A percentile compares a stretch with the other conserved stretches of the same genome.
These are phyloP conservation scores for Lymantria monacha DNA, from an alignment of 2,888 invertebrate species.

Conservation along the genomic window DNA sequence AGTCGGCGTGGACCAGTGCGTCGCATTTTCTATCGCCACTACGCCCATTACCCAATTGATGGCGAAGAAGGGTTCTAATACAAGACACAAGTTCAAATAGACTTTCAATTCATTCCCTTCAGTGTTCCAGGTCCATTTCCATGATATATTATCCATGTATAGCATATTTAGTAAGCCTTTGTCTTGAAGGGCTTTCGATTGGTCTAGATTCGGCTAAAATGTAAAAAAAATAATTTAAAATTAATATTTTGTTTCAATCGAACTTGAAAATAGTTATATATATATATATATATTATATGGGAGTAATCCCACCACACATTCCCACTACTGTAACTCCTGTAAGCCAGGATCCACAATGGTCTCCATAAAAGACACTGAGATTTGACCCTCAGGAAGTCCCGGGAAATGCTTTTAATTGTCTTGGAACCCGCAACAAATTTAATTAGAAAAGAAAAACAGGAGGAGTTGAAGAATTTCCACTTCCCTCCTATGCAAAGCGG, in stretches of 20 bases:
- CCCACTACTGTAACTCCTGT: too few species aligned
- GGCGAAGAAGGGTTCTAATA: slow-evolving; percentile 87
- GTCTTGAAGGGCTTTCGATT: slow-evolving; percentile 52
- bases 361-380: too few species aligned
- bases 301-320: too few species aligned
- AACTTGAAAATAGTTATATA: too few species aligned
- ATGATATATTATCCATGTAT: slow-evolving; percentile 74
- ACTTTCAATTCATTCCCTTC: slow-evolving; percentile 83
- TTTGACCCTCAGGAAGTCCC: too few species aligned
- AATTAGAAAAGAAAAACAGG: too few species aligned
- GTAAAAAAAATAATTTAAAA: neutral
- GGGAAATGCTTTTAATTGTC: too few species aligned
- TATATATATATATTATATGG: too few species aligned
- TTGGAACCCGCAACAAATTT: too few species aligned
- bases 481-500: too few species aligned
- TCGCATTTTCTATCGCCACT: slow-evolving; percentile 86
- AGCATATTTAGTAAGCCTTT: slow-evolving; percentile 62
- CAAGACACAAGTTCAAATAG: slow-evolving; percentile 83
- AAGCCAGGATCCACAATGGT: too few species aligned
- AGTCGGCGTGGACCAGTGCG: slow-evolving; percentile 82
- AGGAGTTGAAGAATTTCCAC: too few species aligned
- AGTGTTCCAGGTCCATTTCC: slow-evolving; percentile 71
- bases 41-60: slow-evolving; percentile 89
- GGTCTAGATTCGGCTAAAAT: slow-evolving; percentile 31
- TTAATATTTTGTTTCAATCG: neutral